These are phyloP conservation scores for Coilia nasus DNA, from an alignment of 2,797 vertebrate genomes.

Conservation along the genomic window DNA sequence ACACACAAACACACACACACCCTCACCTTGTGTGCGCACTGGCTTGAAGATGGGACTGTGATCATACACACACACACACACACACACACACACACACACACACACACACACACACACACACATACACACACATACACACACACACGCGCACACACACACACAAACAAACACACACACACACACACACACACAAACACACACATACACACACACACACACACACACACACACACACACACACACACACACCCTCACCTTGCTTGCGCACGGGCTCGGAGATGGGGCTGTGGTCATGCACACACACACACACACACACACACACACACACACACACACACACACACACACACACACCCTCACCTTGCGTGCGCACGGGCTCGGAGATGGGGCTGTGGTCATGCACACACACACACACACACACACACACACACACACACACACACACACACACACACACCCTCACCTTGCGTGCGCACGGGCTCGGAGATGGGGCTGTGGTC, in stretches of 20 bases:
- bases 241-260: too few species aligned
- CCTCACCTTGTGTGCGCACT: conserved; percentile 67
- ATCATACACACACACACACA: conserved; percentile 52
- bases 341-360: background rate
- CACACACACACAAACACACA: background rate
- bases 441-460: too few species aligned
- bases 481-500: conserved; percentile 90
- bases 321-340: conserved; percentile 1
- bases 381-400: conserved; percentile 93
- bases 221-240: too few species aligned
- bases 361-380: conserved; percentile 80
- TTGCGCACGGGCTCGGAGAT: conserved; percentile 87
- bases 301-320: too few species aligned
- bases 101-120: conserved; percentile 1
- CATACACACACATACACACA: background rate
- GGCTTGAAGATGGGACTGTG: conserved; percentile 92
- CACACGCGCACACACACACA: background rate
- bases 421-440: too few species aligned
- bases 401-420: background rate
- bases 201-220: background rate
- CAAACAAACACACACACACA: background rate
- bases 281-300: conserved; percentile 80
- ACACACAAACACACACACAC: too few species aligned
- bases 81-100: conserved; percentile 1
- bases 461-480: conserved; percentile 75